Percentiles rank a stretch among this genome's conserved stretches.
These are phyloP conservation scores for Drosophila hamatofila DNA, from an alignment of 2,888 invertebrate species.

Conservation along the genomic window DNA sequence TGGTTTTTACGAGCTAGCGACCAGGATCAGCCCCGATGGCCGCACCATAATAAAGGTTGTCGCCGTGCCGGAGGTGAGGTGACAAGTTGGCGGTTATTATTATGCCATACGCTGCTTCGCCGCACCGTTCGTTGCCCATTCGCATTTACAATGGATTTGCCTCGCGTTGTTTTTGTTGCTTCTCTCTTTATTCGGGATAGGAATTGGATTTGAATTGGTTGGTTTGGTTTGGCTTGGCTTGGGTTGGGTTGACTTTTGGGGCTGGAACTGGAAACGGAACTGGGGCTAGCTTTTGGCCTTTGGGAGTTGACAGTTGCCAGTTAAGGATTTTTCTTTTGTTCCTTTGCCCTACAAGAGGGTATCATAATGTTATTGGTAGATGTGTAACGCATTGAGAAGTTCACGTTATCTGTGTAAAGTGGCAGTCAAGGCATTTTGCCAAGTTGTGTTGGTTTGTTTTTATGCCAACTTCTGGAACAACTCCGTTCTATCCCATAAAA, in stretches of 20 bases:
- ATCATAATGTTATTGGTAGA: no score
- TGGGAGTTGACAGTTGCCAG: constrained; percentile 17
- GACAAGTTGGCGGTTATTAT: constrained; percentile 80
- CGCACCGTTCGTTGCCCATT: constrained; percentile 17
- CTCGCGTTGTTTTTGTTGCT: constrained; percentile 39
- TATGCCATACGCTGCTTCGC: constrained; percentile 67
- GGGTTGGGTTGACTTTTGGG: constrained; percentile 4
- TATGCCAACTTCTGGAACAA: neutral
- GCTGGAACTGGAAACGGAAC: neutral
- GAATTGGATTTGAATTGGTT: constrained; percentile 42
- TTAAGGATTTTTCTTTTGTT: constrained; percentile 29
- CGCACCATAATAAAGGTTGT: constrained; percentile 59
- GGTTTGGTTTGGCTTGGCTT: constrained; percentile 16
- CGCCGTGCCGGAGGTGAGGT: constrained; percentile 60
- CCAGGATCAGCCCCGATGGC: constrained; percentile 9
- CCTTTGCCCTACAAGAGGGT: neutral
- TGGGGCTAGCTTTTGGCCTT: constrained; percentile 6
- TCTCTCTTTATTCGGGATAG: neutral
- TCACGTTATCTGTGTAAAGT: neutral
- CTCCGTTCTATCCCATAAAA: no score
- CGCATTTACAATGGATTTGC: constrained; percentile 71
- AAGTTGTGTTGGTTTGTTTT: neutral
- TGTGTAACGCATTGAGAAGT: neutral
- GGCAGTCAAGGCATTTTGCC: neutral
- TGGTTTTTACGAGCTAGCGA: constrained; percentile 67